Conservation (phyloP, 2,113 vertebrate genomes). For the Xenotilapia flavipinnis region DNA sequence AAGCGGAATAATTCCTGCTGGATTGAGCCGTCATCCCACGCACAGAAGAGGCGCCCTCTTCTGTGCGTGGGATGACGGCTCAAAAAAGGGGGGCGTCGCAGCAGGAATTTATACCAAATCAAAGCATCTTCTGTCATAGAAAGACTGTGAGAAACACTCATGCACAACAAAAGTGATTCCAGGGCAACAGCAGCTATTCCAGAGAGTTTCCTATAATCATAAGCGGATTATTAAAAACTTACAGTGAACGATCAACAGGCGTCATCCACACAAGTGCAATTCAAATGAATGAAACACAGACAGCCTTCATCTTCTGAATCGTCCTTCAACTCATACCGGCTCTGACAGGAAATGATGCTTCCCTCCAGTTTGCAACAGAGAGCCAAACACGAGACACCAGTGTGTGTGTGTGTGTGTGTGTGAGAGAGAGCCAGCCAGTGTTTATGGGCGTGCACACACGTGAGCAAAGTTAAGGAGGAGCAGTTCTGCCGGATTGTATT, state of each 20-base stretch:
- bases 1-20: constrained; percentile 26
- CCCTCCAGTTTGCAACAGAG: constrained; percentile 41
- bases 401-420: neutral
- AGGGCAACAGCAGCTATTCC: neutral
- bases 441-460: constrained; percentile 5
- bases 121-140: neutral
- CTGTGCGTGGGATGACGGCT: too few relatives aligned
- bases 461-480: constrained; percentile 20
- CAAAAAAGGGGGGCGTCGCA: neutral
- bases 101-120: neutral
- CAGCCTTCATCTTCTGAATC: neutral
- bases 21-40: constrained; percentile 9
- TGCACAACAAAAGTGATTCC: neutral
- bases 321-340: neutral
- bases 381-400: neutral
- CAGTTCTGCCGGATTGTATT: neutral
- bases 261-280: constrained; percentile 12
- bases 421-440: neutral
- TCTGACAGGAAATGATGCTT: constrained; percentile 23
- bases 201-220: neutral
- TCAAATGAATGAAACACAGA: neutral
- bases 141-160: neutral
- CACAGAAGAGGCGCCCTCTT: neutral
- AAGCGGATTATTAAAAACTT: neutral
- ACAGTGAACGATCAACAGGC: constrained; percentile 51